Conservation (phyloP, 2,888 invertebrate genomes). For the Latheticus oryzae region DNA sequence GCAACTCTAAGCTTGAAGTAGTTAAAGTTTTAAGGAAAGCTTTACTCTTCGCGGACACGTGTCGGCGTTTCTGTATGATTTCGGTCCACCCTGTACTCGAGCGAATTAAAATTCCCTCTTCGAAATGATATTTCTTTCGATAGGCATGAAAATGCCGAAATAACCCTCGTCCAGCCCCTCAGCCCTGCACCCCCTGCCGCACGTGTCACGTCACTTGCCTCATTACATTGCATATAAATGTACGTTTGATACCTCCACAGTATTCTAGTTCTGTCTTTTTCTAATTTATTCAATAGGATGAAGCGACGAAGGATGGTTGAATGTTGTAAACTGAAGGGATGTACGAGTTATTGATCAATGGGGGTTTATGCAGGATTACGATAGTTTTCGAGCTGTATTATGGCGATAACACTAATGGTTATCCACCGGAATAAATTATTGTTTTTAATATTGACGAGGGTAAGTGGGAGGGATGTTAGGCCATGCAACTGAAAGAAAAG, state of each 20-base stretch:
- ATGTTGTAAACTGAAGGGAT: conserved; percentile 35
- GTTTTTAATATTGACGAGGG: conserved; percentile 46
- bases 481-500: conserved; percentile 25
- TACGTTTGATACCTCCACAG: conserved; percentile 50
- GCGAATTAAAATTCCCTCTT: conserved; percentile 28
- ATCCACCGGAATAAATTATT: conserved; percentile 54
- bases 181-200: conserved; percentile 28
- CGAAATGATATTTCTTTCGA: conserved; percentile 35
- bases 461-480: conserved; percentile 4
- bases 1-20: too few species aligned
- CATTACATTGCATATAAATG: conserved; percentile 55
- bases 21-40: too few species aligned
- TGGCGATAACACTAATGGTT: conserved; percentile 57
- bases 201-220: conserved; percentile 54
- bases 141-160: conserved; percentile 33
- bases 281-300: conserved; percentile 28
- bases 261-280: conserved; percentile 31
- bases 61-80: too few species aligned
- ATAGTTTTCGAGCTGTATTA: conserved; percentile 57
- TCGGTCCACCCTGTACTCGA: too few species aligned
- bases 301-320: conserved; percentile 20
- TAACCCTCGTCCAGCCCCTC: conserved; percentile 22
- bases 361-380: conserved; percentile 55
- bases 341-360: conserved; percentile 55
- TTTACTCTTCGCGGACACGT: too few species aligned